Evolutionary conservation across 2,113 vertebrate species (phyloP).

Genomic region (Malaclemys terrapin): DNA sequence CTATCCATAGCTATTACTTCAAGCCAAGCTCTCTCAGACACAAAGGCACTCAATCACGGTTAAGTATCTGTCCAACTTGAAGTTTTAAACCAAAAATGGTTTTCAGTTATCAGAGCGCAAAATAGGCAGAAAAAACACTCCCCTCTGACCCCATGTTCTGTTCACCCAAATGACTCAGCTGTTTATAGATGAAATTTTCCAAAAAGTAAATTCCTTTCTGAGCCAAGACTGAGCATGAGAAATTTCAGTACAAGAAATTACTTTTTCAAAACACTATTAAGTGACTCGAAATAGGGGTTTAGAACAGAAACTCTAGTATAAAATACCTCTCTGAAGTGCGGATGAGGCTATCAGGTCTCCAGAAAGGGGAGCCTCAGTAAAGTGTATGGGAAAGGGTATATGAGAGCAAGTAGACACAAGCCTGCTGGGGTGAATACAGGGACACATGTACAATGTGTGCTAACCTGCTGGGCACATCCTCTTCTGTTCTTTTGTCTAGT

Average conservation of each 20-base stretch:
- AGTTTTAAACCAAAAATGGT: not conserved
- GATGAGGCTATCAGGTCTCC: fast-evolving
- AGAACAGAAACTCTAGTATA: not conserved
- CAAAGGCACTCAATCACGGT: not conserved
- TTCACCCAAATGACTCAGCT: not conserved
- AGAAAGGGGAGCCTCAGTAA: not conserved
- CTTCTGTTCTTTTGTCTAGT: constrained; percentile 88
- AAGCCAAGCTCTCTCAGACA: not conserved
- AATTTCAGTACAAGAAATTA: not conserved
- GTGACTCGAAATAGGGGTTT: not conserved
- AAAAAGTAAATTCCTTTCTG: not conserved
- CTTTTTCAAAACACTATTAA: not conserved
- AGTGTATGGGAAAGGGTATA: not conserved
- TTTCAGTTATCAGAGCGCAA: not conserved
- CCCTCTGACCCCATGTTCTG: not conserved
- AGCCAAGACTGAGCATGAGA: not conserved
- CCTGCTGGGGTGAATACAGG: not conserved
- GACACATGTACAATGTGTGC: not conserved
- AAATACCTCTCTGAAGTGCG: not conserved
- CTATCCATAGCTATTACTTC: not conserved
- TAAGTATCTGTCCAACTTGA: not conserved
- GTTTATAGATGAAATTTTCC: not conserved
- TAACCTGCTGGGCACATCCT: constrained; percentile 93
- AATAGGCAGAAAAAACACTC: not conserved
- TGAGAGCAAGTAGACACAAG: not conserved